Percentiles rank a stretch among this genome's conserved stretches.
Evolutionary conservation across 1,140 invertebrate species (phyloP).

Genomic region (Ceratoteleas bidentatus): DNA sequence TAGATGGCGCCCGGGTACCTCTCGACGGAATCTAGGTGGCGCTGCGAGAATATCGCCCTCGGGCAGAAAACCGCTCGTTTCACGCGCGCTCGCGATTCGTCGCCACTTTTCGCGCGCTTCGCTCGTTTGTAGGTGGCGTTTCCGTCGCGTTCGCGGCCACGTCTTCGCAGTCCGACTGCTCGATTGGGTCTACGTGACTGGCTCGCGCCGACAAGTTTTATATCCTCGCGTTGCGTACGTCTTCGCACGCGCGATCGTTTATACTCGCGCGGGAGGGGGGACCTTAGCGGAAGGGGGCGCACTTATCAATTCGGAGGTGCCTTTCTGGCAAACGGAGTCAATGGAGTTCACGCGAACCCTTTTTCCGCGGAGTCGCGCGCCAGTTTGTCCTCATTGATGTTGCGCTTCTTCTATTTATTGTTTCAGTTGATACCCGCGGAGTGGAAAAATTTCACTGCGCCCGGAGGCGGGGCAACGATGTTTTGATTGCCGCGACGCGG

Average conservation of each 20-base stretch:
- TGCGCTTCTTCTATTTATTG: background rate
- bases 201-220: conserved; percentile 59
- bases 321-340: conserved; percentile 21
- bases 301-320: conserved; percentile 22
- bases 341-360: conserved; percentile 10
- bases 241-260: conserved; percentile 25
- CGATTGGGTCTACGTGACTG: conserved; percentile 74
- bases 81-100: too few species aligned
- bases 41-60: too few species aligned
- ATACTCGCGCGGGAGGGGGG: conserved; percentile 1
- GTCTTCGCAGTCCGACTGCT: conserved; percentile 68
- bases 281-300: too few species aligned
- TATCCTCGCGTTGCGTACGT: conserved; percentile 57
- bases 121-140: conserved; percentile 9
- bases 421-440: conserved; percentile 10
- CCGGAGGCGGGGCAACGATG: background rate
- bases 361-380: conserved; percentile 4
- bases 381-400: conserved; percentile 19
- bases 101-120: conserved; percentile 4
- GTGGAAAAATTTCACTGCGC: conserved; percentile 12
- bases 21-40: background rate
- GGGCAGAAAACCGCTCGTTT: too few species aligned
- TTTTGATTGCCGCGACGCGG: background rate
- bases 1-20: background rate
- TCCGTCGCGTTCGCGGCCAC: conserved; percentile 6